phyloP scores from a whole-genome alignment of 35 echinoderm and acorn worm species.

The Acanthaster planci region DNA sequence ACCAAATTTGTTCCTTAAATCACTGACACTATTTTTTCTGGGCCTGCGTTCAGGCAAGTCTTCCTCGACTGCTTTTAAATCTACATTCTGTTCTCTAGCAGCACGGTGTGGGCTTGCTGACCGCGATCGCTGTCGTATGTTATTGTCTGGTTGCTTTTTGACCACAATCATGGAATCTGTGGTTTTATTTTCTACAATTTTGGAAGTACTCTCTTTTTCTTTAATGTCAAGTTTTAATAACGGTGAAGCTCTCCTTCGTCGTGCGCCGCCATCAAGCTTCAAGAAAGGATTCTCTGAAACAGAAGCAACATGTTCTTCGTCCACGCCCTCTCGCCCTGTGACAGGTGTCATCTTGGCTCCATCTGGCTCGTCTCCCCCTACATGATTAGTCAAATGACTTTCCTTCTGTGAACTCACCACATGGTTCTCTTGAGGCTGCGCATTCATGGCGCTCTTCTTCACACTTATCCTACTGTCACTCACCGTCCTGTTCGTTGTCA shows the following conservation, averaged over 20 bases:
- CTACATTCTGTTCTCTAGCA: not conserved
- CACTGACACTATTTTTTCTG: constrained; percentile 31
- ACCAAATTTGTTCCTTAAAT: constrained; percentile 24
- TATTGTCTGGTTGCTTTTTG: constrained; percentile 13
- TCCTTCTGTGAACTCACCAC: not conserved
- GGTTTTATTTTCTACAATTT: not conserved
- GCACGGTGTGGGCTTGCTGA: constrained; percentile 4
- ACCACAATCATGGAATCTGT: not conserved
- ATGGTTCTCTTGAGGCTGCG: not conserved
- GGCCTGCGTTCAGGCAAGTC: not conserved
- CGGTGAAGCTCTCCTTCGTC: not conserved
- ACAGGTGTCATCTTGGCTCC: not conserved
- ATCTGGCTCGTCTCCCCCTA: not conserved
- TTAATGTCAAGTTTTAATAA: not conserved
- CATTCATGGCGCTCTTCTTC: not conserved
- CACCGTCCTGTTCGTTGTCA: not conserved
- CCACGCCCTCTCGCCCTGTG: constrained; percentile 40
- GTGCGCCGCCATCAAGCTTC: constrained; percentile 39
- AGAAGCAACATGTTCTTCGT: constrained; percentile 68
- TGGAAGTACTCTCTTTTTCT: not conserved
- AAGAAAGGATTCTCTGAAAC: constrained; percentile 73
- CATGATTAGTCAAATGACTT: constrained; percentile 16
- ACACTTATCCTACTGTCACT: too few relatives aligned
- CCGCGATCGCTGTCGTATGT: not conserved
- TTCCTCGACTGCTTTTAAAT: constrained; percentile 1